Base-by-base conservation (phyloP, 2,797 vertebrate genomes). In the Pitangus sulphuratus region DNA sequence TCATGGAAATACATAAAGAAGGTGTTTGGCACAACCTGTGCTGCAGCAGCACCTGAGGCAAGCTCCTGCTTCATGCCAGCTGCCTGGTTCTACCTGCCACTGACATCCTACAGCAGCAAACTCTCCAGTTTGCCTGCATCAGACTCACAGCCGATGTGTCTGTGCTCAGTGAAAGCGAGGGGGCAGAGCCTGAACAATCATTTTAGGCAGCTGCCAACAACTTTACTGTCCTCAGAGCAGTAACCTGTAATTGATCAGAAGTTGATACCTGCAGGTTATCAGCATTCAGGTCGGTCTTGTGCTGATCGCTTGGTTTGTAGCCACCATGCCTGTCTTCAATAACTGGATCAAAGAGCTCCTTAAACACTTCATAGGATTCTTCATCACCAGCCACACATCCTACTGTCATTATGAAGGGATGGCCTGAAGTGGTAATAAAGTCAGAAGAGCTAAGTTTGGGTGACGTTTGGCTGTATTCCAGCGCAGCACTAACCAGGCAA, bases 341-440 rank as follows among this genome's bases (percentile, higher is more conserved):
- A 91, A 99, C 97, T 9, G 99, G 99, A 97, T 99, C 99, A 74
- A 98, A 98, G 30, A 98, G 97, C 5, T 99, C 99, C 88, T 98
- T 98, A 97, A 99, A 99, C 54, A 99, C 98, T 0, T 99, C 99
- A 44, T 99, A 99, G 0, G 97, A 98, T 86, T 99, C 99, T 97
- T 99, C 99, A 71, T 99, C 99, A 26, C 99, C 99, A 48, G 99
- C 99, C 68, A 99, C 99, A 1, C 98, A 99, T 91, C 99, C 99
- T 98, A 99, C 99, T 0, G 99, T 99, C 99, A 99, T 98, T 96
- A 99, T 99, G 97, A 97, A 99, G 66, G 99, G 99, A 94, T 99
- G 99, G 68, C 99, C 99, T 99, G 95, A 62, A 96, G 95, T 90
- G 84, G 86, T 90, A 79, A 94, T 89, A 91, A 95, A 96, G 64